Evolutionary conservation across 2,113 vertebrate species (phyloP), one percentile per base, ranked within the genome.

Genomic region (Hippopotamus amphibius): DNA sequence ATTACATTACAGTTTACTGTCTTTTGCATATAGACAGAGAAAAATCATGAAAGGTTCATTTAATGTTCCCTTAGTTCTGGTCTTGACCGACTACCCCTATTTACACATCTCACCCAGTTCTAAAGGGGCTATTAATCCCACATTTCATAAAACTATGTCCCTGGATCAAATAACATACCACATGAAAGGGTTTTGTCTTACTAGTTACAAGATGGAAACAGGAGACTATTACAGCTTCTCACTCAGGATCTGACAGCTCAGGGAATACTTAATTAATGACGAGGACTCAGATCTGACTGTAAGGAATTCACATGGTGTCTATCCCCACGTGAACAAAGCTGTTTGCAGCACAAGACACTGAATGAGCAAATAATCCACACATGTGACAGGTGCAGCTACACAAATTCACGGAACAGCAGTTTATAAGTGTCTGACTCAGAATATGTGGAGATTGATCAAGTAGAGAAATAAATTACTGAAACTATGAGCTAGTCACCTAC

Each of bases 381-480:
- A 2, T 7, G 4, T 79, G 0, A 3, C 5, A 33, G 21, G 12
- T 3, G 1, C 6, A 53, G 11, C 48, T 50, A 21, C 22, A 48
- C 15, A 19, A 48, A 89, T 30, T 92, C 37, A 50, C 17, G 3
- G 61, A 50, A 5, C 6, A 59, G 33, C 22, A 24, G 21, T 43
- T 28, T 16, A 16, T 16, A 61, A 63, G 11, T 43, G 24, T 57
- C 71, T 22, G 8, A 24, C 50, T 46, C 30, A 53, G 12, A 37
- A 16, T 66, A 59, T 17, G 13, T 76, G 28, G 26, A 5, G 6
- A 41, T 2, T n/a, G 81, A 82, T 33, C 0, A 65, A 90, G 41
- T 14, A 66, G 11, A 50, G 8, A 72, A 92, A 86, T 41, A 76
- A 84, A 63, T 61, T 30, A 87, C 55, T 57, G 61, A 80, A 80